phyloP scores from a whole-genome alignment of 2,113 vertebrate species.

The Thymallus thymallus region DNA sequence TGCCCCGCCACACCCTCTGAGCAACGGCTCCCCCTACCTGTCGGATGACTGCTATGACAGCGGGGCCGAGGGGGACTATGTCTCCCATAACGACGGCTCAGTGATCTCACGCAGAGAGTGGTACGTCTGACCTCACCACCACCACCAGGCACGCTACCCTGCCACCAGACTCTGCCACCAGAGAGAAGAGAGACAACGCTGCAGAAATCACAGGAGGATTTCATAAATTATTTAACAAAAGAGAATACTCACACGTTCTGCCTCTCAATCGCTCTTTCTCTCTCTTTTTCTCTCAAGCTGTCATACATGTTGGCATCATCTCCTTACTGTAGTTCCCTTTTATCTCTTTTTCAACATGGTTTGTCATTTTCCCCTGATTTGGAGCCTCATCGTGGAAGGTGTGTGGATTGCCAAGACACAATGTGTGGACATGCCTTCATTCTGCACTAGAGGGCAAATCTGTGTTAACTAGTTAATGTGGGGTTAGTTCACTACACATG shows the following conservation, averaged over 20 bases:
- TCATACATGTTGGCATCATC: constrained; percentile 23
- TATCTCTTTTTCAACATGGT: constrained; percentile 6
- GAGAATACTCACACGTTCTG: constrained; percentile 5
- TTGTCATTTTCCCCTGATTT: constrained; percentile 21
- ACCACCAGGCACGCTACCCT: background rate
- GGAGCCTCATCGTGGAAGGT: constrained; percentile 15
- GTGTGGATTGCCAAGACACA: constrained; percentile 36
- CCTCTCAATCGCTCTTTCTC: background rate
- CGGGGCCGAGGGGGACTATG: constrained; percentile 89
- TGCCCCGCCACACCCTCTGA: constrained; percentile 53
- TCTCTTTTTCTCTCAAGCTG: background rate
- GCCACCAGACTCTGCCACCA: background rate
- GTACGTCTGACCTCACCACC: constrained; percentile 81
- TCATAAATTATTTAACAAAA: constrained; percentile 24
- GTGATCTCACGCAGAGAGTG: constrained; percentile 98
- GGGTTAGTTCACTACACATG: constrained; percentile 20
- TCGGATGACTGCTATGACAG: constrained; percentile 84
- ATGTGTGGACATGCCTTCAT: constrained; percentile 14
- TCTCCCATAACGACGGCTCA: constrained; percentile 94
- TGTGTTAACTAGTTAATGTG: constrained; percentile 13
- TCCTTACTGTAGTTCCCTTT: constrained; percentile 34
- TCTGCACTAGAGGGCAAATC: background rate
- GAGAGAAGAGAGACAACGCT: constrained; percentile 8
- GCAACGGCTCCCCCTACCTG: constrained; percentile 82
- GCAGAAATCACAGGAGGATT: constrained; percentile 18